Evolutionary conservation across 2,888 invertebrate species (phyloP).

Genomic region (Autographa gamma): DNA sequence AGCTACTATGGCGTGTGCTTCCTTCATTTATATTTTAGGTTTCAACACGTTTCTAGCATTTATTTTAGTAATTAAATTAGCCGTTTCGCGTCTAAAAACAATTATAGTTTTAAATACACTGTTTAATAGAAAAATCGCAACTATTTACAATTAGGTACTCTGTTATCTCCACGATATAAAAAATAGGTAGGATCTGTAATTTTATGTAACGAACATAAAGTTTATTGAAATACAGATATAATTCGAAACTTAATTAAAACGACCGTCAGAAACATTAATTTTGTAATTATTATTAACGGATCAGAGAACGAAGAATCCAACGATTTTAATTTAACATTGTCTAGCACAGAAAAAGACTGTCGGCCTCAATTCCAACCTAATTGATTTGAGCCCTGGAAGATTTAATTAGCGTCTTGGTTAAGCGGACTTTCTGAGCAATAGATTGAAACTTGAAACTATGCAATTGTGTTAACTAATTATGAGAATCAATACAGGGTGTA

Average conservation of each 20-base stretch:
- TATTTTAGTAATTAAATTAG: slow-evolving; percentile 37
- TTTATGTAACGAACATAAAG: no score
- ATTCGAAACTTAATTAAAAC: not conserved
- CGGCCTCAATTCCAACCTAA: not conserved
- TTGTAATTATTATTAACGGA: not conserved
- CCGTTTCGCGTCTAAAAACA: slow-evolving; percentile 8
- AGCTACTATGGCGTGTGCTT: slow-evolving; percentile 16
- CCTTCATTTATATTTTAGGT: slow-evolving; percentile 28
- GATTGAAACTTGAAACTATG: slow-evolving; percentile 1
- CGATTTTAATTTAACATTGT: slow-evolving; percentile 5
- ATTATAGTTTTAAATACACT: slow-evolving; percentile 1
- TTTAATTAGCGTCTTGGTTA: slow-evolving; percentile 5
- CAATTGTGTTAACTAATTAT: not conserved
- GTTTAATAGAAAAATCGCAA: not conserved
- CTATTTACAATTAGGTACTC: not conserved
- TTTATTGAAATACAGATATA: not conserved
- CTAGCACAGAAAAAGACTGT: not conserved
- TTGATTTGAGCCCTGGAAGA: not conserved
- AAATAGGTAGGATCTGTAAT: no score
- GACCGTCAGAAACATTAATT: not conserved
- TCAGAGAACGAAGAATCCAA: not conserved
- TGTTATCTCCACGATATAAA: no score
- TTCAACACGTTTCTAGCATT: slow-evolving; percentile 12
- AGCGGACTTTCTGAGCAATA: not conserved
- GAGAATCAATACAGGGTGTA: not conserved